Conservation (phyloP, 2,113 vertebrate genomes). For the Lasiurus cinereus region DNA sequence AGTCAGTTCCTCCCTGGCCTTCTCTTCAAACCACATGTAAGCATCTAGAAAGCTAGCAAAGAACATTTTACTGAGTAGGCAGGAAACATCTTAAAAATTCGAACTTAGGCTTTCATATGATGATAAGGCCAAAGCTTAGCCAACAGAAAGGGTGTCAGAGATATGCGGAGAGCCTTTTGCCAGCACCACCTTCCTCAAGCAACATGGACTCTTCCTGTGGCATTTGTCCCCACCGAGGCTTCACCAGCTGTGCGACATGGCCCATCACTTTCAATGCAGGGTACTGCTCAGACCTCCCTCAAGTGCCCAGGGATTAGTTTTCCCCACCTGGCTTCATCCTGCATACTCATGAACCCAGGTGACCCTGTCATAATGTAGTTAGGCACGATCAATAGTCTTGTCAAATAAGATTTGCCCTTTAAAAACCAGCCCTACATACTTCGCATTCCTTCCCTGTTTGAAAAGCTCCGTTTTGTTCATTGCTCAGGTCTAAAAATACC, state of each 20-base stretch:
- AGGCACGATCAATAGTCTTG: constrained; percentile 70
- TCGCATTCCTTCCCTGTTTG: constrained; percentile 64
- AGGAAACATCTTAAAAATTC: neutral
- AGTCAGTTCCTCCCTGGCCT: neutral
- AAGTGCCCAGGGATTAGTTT: neutral
- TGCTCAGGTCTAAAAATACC: constrained; percentile 69
- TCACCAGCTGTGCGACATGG: neutral
- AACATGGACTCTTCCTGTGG: neutral
- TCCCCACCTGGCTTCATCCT: neutral
- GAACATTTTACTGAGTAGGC: constrained; percentile 14
- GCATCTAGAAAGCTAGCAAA: neutral
- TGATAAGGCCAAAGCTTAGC: constrained; percentile 35
- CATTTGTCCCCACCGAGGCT: neutral
- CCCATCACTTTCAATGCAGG: neutral
- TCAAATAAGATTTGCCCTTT: constrained; percentile 79
- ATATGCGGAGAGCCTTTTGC: neutral
- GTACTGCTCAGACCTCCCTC: neutral
- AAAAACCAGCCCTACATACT: constrained; percentile 68
- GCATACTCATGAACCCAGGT: neutral
- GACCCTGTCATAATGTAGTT: constrained; percentile 59
- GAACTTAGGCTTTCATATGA: neutral
- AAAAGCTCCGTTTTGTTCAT: constrained; percentile 72
- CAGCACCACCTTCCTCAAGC: neutral
- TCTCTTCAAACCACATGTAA: neutral
- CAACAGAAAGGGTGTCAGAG: constrained; percentile 4